phyloP scores from a whole-genome alignment of 1,140 invertebrate species.

The Camponotus vicinus region DNA sequence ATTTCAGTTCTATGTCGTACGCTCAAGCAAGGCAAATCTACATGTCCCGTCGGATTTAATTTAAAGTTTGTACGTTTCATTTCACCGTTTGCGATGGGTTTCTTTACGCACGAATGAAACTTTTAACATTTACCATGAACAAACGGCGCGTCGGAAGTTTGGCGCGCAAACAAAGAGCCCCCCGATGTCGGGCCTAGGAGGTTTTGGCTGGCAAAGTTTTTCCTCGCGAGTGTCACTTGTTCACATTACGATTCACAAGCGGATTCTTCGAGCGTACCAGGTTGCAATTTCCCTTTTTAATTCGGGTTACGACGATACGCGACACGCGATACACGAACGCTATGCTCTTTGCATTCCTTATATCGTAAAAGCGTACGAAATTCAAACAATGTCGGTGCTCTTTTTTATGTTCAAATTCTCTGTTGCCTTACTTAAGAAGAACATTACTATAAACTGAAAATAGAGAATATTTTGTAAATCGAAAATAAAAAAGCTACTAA shows the following conservation, averaged over 20 bases:
- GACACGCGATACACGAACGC: constrained; percentile 25
- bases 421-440: not conserved
- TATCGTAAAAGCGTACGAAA: constrained; percentile 29
- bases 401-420: not conserved
- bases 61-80: constrained; percentile 63
- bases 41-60: constrained; percentile 60
- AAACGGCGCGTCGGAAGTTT: constrained; percentile 55
- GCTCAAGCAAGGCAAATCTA: constrained; percentile 11
- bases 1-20: constrained; percentile 30
- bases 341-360: constrained; percentile 18
- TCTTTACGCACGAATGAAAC: constrained; percentile 53
- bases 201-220: constrained; percentile 27
- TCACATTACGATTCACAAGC: constrained; percentile 38
- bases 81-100: constrained; percentile 37
- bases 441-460: too few relatives aligned
- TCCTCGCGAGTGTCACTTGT: constrained; percentile 39
- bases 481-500: too few relatives aligned
- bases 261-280: constrained; percentile 29
- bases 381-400: constrained; percentile 23
- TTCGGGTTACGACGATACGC: constrained; percentile 41
- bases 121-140: constrained; percentile 59
- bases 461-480: too few relatives aligned
- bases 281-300: constrained; percentile 51
- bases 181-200: constrained; percentile 32
- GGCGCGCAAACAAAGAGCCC: constrained; percentile 41